Conservation (phyloP, 2,113 vertebrate species). For the Saccopteryx bilineata region DNA sequence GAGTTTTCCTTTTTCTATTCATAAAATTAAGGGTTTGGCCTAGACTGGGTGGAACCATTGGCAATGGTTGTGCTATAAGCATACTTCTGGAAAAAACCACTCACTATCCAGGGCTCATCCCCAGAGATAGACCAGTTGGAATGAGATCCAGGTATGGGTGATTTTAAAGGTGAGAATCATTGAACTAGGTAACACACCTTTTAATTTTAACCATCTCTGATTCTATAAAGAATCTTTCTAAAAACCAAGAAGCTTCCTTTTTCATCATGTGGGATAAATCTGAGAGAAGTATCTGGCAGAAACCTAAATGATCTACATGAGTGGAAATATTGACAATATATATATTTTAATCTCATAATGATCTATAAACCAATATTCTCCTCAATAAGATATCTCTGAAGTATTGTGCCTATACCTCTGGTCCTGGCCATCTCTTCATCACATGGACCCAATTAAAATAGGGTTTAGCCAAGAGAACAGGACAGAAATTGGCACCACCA, state of each 20-base stretch:
- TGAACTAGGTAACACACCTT: not conserved
- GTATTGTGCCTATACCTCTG: not conserved
- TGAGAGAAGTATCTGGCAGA: constrained; percentile 32
- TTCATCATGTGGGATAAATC: not conserved
- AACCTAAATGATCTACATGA: not conserved
- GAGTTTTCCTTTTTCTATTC: not conserved
- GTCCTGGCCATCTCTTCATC: not conserved
- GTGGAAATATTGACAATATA: not conserved
- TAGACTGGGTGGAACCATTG: not conserved
- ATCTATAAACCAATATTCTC: not conserved
- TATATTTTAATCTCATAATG: not conserved
- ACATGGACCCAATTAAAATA: not conserved
- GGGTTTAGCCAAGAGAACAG: not conserved
- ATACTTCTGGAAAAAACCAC: not conserved
- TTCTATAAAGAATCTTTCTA: not conserved
- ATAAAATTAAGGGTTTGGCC: not conserved
- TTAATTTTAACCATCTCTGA: not conserved
- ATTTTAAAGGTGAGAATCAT: constrained; percentile 41
- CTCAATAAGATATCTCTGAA: not conserved
- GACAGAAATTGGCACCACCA: not conserved
- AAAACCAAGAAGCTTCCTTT: not conserved
- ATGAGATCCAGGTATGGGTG: not conserved
- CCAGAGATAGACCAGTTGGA: not conserved
- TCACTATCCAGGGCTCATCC: not conserved
- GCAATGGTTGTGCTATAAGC: not conserved